phyloP scores from a whole-genome alignment of 2,888 invertebrate species.

The Ormia ochracea region DNA sequence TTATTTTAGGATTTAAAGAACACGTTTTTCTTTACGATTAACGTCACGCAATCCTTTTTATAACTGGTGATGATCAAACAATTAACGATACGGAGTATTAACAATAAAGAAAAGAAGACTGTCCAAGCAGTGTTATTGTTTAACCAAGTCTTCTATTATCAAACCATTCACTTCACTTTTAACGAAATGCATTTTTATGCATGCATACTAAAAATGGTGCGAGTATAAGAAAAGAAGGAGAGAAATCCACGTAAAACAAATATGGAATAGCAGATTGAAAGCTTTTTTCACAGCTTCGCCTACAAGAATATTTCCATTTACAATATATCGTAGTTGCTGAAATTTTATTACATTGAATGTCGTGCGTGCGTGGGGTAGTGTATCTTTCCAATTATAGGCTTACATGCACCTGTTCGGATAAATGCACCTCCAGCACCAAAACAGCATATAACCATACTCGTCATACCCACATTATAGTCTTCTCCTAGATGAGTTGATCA shows the following conservation, averaged over 20 bases:
- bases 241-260: background rate
- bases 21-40: background rate
- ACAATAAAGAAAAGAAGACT: background rate
- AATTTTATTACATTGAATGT: constrained; percentile 21
- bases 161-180: background rate
- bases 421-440: constrained; percentile 45
- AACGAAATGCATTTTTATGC: background rate
- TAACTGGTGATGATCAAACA: background rate
- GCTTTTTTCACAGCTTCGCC: background rate
- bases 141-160: background rate
- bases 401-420: constrained; percentile 13
- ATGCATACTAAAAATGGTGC: background rate
- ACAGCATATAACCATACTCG: constrained; percentile 15
- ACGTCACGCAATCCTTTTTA: background rate
- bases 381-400: constrained; percentile 41
- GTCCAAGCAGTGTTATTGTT: background rate
- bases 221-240: background rate
- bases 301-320: background rate
- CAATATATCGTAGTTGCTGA: background rate
- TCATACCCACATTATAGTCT: background rate
- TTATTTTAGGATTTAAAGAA: background rate
- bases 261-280: background rate
- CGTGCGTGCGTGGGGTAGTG: constrained; percentile 7
- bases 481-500: constrained; percentile 4
- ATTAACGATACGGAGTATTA: background rate